Evolutionary conservation across 1,140 invertebrate species (phyloP).

Genomic region (Drosophila kikkawai): DNA sequence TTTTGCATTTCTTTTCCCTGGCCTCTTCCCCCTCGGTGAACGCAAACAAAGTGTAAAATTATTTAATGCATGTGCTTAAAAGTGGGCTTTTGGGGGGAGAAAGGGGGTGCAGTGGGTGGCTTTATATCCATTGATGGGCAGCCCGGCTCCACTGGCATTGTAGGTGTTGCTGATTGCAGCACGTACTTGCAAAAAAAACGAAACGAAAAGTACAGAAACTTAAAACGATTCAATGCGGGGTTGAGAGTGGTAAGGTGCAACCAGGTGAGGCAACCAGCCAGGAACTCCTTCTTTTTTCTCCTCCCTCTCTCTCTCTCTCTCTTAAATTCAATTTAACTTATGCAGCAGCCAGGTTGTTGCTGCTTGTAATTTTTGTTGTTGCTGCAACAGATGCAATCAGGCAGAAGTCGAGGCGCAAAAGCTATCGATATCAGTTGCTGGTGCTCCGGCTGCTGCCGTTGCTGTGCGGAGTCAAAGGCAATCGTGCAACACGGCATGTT

Average conservation of each 20-base stretch:
- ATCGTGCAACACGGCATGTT: slow-evolving; percentile 82
- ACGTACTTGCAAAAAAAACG: slow-evolving; percentile 65
- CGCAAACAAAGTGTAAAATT: slow-evolving; percentile 82
- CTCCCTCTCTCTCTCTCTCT: background rate
- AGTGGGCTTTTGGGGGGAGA: background rate
- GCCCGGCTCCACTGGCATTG: slow-evolving; percentile 42
- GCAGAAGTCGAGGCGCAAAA: slow-evolving; percentile 69
- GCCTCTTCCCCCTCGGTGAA: slow-evolving; percentile 11
- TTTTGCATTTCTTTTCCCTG: slow-evolving; percentile 63
- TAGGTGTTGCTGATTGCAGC: slow-evolving; percentile 82
- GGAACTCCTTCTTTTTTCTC: slow-evolving; percentile 31
- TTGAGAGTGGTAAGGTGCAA: slow-evolving; percentile 19
- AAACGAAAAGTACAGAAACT: slow-evolving; percentile 6
- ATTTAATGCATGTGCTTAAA: slow-evolving; percentile 76
- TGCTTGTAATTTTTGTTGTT: slow-evolving; percentile 69
- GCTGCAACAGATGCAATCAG: slow-evolving; percentile 81
- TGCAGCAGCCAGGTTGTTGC: slow-evolving; percentile 49
- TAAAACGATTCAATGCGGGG: slow-evolving; percentile 19
- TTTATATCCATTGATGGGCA: slow-evolving; percentile 67
- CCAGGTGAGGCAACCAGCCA: slow-evolving; percentile 55
- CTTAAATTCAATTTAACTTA: slow-evolving; percentile 81
- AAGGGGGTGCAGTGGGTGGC: slow-evolving; percentile 49
- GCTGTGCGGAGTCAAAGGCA: slow-evolving; percentile 75
- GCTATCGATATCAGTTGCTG: slow-evolving; percentile 79
- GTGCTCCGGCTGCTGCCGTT: slow-evolving; percentile 34